Conservation (phyloP, 2,888 invertebrate species). For the Nemoura dubitans region DNA sequence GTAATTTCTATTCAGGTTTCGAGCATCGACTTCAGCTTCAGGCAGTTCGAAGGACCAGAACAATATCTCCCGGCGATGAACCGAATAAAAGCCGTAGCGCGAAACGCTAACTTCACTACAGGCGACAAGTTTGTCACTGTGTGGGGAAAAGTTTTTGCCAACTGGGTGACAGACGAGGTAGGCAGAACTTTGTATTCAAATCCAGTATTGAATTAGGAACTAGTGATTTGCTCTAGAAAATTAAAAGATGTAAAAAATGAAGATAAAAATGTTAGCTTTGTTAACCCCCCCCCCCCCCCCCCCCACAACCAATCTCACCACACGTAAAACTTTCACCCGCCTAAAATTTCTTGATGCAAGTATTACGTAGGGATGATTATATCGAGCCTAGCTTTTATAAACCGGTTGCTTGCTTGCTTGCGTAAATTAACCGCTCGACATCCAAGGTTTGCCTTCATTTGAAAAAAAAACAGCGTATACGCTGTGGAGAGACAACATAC, state of each 20-base stretch:
- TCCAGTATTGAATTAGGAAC: background rate
- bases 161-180: conserved; percentile 82
- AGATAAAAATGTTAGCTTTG: conserved; percentile 24
- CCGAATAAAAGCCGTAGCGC: conserved; percentile 66
- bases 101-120: conserved; percentile 67
- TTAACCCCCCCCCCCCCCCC: too few species aligned
- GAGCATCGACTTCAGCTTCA: conserved; percentile 71
- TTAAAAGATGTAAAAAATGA: background rate
- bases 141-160: conserved; percentile 77
- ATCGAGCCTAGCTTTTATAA: too few species aligned
- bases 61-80: conserved; percentile 81
- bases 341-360: too few species aligned
- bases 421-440: too few species aligned
- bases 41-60: conserved; percentile 64
- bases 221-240: too few species aligned
- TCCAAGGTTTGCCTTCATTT: too few species aligned
- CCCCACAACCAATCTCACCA: too few species aligned
- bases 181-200: conserved; percentile 41
- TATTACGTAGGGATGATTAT: too few species aligned
- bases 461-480: too few species aligned
- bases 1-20: conserved; percentile 60
- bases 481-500: too few species aligned
- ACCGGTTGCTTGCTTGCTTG: too few species aligned
- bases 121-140: conserved; percentile 71
- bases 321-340: too few species aligned